These are phyloP conservation scores for Caenorhabditis sp. DNA, from an alignment of 2,888 invertebrate species.

Conservation along the genomic window DNA sequence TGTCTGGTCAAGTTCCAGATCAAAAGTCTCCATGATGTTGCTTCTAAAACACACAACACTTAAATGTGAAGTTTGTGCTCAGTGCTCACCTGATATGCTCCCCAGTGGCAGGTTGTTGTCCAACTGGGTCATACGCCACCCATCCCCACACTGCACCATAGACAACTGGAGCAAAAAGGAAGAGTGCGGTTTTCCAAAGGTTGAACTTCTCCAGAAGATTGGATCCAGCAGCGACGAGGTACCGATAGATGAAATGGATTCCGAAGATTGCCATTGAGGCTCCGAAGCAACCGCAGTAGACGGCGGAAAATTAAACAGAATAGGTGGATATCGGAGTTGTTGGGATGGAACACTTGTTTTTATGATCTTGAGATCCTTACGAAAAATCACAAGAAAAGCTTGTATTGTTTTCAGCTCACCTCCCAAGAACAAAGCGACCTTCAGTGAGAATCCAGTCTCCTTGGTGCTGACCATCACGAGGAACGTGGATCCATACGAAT, in stretches of 20 bases:
- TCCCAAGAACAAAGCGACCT: conserved; percentile 1
- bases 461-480: conserved; percentile 39
- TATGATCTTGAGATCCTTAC: not conserved
- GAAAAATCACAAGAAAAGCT: not conserved
- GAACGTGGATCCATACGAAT: conserved; percentile 44
- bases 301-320: not conserved
- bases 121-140: conserved; percentile 35
- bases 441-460: not conserved
- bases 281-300: conserved; percentile 39
- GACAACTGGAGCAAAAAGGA: conserved; percentile 12
- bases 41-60: not conserved
- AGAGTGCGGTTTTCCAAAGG: conserved; percentile 15
- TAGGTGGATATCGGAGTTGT: too few species aligned
- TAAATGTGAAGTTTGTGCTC: not conserved
- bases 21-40: conserved; percentile 46
- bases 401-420: not conserved
- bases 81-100: conserved; percentile 26
- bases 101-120: conserved; percentile 35
- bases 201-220: conserved; percentile 4
- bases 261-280: conserved; percentile 48
- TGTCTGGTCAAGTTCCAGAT: conserved; percentile 19
- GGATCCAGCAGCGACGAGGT: conserved; percentile 38
- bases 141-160: conserved; percentile 39
- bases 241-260: conserved; percentile 51
- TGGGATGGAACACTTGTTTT: too few species aligned